Evolutionary conservation across 1,140 invertebrate species (phyloP), one percentile per base, ranked within the genome.

Genomic region (Nilaparvata lugens): DNA sequence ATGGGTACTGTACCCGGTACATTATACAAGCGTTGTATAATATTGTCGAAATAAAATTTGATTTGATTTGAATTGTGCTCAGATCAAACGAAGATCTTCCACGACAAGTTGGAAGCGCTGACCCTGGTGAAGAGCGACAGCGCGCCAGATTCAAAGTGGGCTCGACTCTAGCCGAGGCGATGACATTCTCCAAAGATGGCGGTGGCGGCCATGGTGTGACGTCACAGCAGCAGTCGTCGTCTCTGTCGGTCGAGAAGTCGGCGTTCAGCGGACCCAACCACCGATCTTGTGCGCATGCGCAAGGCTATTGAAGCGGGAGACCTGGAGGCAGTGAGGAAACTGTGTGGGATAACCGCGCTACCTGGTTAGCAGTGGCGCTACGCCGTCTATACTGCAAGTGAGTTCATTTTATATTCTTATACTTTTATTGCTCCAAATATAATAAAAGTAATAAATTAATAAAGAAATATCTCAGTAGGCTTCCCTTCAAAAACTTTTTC

Each of bases 321-420:
- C 65, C 65, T 81, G 0, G 73, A 81, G 11, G 75, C 71, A 2
- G 84, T 93, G 0, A 77, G 79, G 61, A 76, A 18, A 76, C 78
- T 13, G 79, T 88, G 14, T 90, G 88, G 86, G 81, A 84, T 55
- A 95, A 95, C 93, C 93, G 0, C 74, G 89, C 48, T 91, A 85
- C 75, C 77, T 96, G 9, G 84, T 97, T 62, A 88, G 89, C 69
- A 87, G 83, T 71, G 91, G 89, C 18, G 93, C 95, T 73, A 93
- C 90, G 40, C 92, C 93, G 11, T 80, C 89, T 14, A 92, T 93
- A 68, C 74, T 93, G 57, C 85, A 93, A 76, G 88, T 89, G 11
- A 43, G 16, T 48, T 51, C n/a, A n/a, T n/a, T n/a, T n/a, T n/a
- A n/a, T n/a, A n/a, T n/a, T n/a, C n/a, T n/a, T n/a, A n/a, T n/a